These are phyloP conservation scores for Liopterus haemorrhoidalis DNA, from an alignment of 2,888 invertebrate species.

Conservation along the genomic window DNA sequence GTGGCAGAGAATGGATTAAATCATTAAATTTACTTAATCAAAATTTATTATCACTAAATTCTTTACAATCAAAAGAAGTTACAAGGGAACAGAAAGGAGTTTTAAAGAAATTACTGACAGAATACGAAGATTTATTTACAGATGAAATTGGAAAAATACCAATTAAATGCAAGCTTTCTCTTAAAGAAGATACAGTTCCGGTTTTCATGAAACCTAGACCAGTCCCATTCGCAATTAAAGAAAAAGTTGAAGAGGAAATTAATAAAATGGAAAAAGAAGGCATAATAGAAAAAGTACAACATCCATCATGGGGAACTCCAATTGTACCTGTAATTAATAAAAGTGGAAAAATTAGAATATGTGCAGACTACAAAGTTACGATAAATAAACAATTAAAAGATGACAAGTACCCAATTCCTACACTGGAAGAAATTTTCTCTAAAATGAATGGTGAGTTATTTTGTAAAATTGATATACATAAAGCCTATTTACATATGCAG, in stretches of 20 bases:
- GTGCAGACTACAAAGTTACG: slow-evolving; percentile 27
- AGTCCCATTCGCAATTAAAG: slow-evolving; percentile 6
- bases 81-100: background rate
- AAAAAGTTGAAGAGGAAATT: slow-evolving; percentile 4
- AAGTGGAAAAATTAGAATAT: slow-evolving; percentile 27
- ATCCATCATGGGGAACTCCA: slow-evolving; percentile 27
- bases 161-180: slow-evolving; percentile 1
- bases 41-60: background rate
- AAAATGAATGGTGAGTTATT: slow-evolving; percentile 25
- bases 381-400: slow-evolving; percentile 20
- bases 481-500: slow-evolving; percentile 21
- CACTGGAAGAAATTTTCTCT: slow-evolving; percentile 20
- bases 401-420: slow-evolving; percentile 34
- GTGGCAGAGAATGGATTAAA: slow-evolving; percentile 4
- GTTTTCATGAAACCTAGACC: slow-evolving; percentile 6
- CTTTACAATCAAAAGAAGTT: background rate
- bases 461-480: slow-evolving; percentile 20
- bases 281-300: slow-evolving; percentile 2
- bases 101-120: background rate
- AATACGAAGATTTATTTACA: slow-evolving; percentile 10
- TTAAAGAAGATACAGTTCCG: slow-evolving; percentile 8
- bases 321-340: slow-evolving; percentile 29
- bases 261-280: slow-evolving; percentile 15
- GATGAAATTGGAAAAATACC: slow-evolving; percentile 3
- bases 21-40: background rate